phyloP scores from a whole-genome alignment of 2,113 vertebrate genomes.

The Lepidothrix coronata region DNA sequence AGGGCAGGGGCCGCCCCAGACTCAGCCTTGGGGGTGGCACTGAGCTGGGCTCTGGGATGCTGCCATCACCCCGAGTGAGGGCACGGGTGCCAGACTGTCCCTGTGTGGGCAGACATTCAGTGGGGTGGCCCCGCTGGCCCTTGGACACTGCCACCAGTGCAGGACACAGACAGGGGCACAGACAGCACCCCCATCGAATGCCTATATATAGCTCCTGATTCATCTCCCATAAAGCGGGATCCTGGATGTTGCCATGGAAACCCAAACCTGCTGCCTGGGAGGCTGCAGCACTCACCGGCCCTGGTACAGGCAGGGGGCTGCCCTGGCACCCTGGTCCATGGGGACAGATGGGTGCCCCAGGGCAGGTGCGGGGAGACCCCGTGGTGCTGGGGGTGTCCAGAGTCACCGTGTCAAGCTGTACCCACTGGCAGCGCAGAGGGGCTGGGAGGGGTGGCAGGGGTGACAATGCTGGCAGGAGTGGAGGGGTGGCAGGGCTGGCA shows the following conservation, averaged over 20 bases:
- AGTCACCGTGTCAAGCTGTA: fast-evolving
- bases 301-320: neutral
- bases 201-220: conserved; percentile 61
- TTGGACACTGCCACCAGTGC: neutral
- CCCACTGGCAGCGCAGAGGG: fast-evolving
- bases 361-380: neutral
- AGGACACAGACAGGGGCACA: neutral
- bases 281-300: neutral
- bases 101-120: fast-evolving
- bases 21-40: fast-evolving
- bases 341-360: neutral
- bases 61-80: fast-evolving
- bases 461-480: neutral
- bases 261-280: neutral
- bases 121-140: neutral
- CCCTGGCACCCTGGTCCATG: neutral
- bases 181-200: neutral
- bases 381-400: fast-evolving
- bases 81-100: neutral
- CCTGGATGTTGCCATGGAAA: conserved; percentile 58
- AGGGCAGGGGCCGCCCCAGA: neutral
- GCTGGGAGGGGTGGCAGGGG: neutral
- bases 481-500: neutral
- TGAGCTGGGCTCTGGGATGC: fast-evolving
- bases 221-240: conserved; percentile 4